These are phyloP conservation scores for Sphaeramia orbicularis DNA, from an alignment of 2,797 vertebrate genomes.

Conservation along the genomic window DNA sequence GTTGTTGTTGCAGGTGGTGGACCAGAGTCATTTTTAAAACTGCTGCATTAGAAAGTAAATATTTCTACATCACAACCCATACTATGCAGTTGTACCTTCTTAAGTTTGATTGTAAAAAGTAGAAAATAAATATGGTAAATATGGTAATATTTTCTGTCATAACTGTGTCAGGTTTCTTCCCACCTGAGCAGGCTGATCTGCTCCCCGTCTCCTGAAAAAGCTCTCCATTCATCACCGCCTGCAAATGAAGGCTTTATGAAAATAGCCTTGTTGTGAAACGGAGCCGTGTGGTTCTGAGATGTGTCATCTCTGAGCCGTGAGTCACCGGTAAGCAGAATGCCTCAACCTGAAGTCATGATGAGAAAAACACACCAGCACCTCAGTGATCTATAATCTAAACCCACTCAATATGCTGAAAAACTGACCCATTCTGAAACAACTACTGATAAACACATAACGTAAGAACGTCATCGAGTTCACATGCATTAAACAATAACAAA, in stretches of 20 bases:
- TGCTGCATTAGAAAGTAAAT: too few relatives aligned
- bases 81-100: too few relatives aligned
- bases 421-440: neutral
- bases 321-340: conserved; percentile 37
- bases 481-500: too few relatives aligned
- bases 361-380: conserved; percentile 26
- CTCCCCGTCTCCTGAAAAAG: conserved; percentile 22
- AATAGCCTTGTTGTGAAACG: conserved; percentile 40
- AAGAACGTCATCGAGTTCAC: too few relatives aligned
- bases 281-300: conserved; percentile 47
- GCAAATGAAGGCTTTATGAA: conserved; percentile 28
- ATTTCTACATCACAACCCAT: too few relatives aligned
- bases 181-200: neutral
- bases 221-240: conserved; percentile 32
- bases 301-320: conserved; percentile 58
- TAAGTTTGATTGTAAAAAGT: neutral
- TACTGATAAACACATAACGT: neutral
- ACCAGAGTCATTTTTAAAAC: too few relatives aligned
- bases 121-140: neutral
- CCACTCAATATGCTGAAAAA: neutral
- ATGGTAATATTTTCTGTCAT: neutral
- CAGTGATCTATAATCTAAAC: conserved; percentile 2
- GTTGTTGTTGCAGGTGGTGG: too few relatives aligned
- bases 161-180: conserved; percentile 3
- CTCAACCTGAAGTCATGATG: conserved; percentile 34